These are phyloP conservation scores for Agrypnus murinus DNA, from an alignment of 2,888 invertebrate genomes.

Conservation along the genomic window DNA sequence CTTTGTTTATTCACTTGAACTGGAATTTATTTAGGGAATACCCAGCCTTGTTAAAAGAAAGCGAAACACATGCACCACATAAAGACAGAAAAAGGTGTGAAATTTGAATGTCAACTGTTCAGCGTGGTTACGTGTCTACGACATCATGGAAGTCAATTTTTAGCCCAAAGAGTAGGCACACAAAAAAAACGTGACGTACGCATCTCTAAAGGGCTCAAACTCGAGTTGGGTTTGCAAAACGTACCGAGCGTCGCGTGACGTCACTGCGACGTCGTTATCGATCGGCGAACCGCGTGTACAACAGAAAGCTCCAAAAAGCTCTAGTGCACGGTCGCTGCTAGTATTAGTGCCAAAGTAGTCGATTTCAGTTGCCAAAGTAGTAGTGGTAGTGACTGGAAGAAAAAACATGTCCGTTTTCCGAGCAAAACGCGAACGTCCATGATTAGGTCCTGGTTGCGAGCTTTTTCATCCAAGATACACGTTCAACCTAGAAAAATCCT, in stretches of 20 bases:
- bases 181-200: slow-evolving; percentile 40
- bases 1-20: slow-evolving; percentile 16
- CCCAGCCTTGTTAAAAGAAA: too few species aligned
- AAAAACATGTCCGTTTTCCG: slow-evolving; percentile 22
- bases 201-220: slow-evolving; percentile 48
- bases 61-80: too few species aligned
- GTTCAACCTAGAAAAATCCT: slow-evolving; percentile 54
- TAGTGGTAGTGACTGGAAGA: slow-evolving; percentile 33
- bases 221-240: slow-evolving; percentile 38
- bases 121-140: not conserved
- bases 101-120: too few species aligned
- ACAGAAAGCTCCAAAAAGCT: slow-evolving; percentile 63
- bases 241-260: slow-evolving; percentile 64
- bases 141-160: slow-evolving; percentile 21
- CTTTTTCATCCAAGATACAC: slow-evolving; percentile 13
- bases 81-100: too few species aligned
- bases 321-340: slow-evolving; percentile 57
- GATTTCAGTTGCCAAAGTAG: slow-evolving; percentile 34
- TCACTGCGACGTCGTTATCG: slow-evolving; percentile 71
- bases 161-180: too few species aligned
- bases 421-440: slow-evolving; percentile 18
- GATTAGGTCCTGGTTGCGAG: slow-evolving; percentile 15
- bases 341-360: slow-evolving; percentile 54
- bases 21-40: slow-evolving; percentile 13
- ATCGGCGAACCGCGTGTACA: slow-evolving; percentile 69